Evolutionary conservation across 1,140 invertebrate species (phyloP).

Genomic region (Himalopsyche phryganea): DNA sequence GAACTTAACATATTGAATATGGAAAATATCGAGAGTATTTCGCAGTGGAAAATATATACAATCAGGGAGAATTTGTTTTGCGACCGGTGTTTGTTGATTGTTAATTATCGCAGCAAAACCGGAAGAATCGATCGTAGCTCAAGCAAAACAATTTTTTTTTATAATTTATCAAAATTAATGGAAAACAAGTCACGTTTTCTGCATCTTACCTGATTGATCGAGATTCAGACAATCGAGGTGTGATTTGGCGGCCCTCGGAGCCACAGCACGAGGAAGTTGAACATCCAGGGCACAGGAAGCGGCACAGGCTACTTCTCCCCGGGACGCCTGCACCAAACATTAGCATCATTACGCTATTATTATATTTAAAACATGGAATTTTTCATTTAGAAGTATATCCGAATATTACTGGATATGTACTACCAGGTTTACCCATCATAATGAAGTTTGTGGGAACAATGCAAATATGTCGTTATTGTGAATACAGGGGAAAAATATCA

Average conservation of each 20-base stretch:
- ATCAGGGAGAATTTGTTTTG: not conserved
- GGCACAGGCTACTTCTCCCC: constrained; percentile 78
- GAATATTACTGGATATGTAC: too few species aligned
- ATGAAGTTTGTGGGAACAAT: too few species aligned
- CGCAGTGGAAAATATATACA: not conserved
- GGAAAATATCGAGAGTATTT: not conserved
- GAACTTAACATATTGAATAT: not conserved
- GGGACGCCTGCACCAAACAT: constrained; percentile 44
- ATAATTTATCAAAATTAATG: too few species aligned
- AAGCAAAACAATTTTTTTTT: too few species aligned
- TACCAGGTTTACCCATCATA: too few species aligned
- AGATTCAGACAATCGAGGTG: constrained; percentile 64
- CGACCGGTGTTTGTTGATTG: not conserved
- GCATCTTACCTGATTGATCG: constrained; percentile 65
- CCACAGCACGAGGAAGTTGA: constrained; percentile 73
- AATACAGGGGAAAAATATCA: too few species aligned
- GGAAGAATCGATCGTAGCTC: too few species aligned
- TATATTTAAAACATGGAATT: too few species aligned
- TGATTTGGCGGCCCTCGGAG: constrained; percentile 64
- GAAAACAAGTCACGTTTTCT: too few species aligned
- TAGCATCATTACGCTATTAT: too few species aligned
- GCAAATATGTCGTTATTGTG: too few species aligned
- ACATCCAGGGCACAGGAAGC: constrained; percentile 92
- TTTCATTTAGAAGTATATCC: too few species aligned
- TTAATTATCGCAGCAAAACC: not conserved